Evolutionary conservation across 2,113 vertebrate genomes (phyloP).

Genomic region (Proterorhinus semilunaris): DNA sequence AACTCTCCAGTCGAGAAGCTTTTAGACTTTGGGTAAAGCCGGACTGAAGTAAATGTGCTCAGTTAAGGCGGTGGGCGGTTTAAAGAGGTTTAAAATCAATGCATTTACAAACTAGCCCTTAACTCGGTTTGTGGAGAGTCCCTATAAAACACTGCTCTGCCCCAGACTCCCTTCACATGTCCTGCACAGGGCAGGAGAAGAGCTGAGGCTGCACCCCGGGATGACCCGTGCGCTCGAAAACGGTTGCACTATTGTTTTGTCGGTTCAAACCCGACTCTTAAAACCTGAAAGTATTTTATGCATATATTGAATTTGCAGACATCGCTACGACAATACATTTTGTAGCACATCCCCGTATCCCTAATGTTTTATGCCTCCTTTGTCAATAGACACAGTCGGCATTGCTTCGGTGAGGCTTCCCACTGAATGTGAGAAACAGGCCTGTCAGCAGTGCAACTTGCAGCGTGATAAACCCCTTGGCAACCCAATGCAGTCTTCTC

Average conservation of each 20-base stretch:
- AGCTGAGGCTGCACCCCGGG: too few species aligned
- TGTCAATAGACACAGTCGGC: conserved; percentile 27
- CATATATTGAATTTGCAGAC: neutral
- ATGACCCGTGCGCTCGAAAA: too few species aligned
- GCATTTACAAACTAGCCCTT: too few species aligned
- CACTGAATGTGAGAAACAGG: conserved; percentile 34
- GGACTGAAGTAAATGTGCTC: too few species aligned
- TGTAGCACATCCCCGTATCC: neutral
- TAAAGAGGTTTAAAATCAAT: too few species aligned
- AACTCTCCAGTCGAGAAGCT: too few species aligned
- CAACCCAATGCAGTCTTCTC: conserved; percentile 32
- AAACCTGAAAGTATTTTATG: neutral
- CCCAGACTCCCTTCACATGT: too few species aligned
- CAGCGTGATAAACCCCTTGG: conserved; percentile 50
- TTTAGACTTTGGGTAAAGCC: too few species aligned
- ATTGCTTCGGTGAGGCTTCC: conserved; percentile 34
- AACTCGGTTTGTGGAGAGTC: too few species aligned
- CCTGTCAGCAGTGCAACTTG: conserved; percentile 40
- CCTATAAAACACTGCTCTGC: too few species aligned
- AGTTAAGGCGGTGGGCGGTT: too few species aligned
- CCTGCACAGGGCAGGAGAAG: too few species aligned
- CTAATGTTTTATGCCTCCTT: conserved; percentile 17
- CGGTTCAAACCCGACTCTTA: neutral
- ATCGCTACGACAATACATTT: neutral
- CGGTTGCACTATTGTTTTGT: neutral